Percentiles rank a stretch among this genome's conserved stretches.
These are phyloP conservation scores for Metaphire vulgaris DNA, from an alignment of 1,140 invertebrate genomes.

Conservation along the genomic window DNA sequence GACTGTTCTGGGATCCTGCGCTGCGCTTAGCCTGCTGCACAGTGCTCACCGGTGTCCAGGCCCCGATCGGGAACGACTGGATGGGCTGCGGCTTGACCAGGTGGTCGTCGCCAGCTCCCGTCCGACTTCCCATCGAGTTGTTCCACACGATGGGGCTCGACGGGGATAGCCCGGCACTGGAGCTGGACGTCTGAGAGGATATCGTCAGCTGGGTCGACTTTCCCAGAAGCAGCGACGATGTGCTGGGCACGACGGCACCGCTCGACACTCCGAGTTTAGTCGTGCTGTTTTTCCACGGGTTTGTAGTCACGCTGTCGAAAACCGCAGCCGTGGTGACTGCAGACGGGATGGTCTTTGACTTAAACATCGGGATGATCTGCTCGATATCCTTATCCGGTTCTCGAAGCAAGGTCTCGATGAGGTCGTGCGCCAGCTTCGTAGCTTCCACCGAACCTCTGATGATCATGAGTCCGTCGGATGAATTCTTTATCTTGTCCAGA, in stretches of 20 bases:
- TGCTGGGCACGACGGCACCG: background rate
- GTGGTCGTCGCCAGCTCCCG: background rate
- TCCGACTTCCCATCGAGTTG: background rate
- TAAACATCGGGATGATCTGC: conserved; percentile 68
- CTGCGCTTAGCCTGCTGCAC: background rate
- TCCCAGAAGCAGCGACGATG: background rate
- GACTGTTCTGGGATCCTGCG: background rate
- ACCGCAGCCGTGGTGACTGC: conserved; percentile 15
- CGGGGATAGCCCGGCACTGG: background rate
- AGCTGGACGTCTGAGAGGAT: background rate
- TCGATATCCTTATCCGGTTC: conserved; percentile 86
- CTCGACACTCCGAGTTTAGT: background rate
- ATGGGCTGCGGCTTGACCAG: background rate
- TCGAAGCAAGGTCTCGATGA: conserved; percentile 79
- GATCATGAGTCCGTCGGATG: conserved; percentile 85
- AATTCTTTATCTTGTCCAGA: conserved; percentile 90
- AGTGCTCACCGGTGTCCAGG: background rate
- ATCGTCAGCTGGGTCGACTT: background rate
- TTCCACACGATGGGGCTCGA: background rate
- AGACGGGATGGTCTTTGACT: conserved; percentile 36
- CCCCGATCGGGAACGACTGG: background rate
- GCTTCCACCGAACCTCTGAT: conserved; percentile 87
- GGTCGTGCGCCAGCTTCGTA: conserved; percentile 76
- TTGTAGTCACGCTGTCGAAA: conserved; percentile 7
- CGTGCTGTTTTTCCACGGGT: conserved; percentile 23